A percentile compares a stretch with the other conserved stretches of the same genome.
These are phyloP conservation scores for Dolichoris vasculosae DNA, from an alignment of 1,140 invertebrate genomes.

Conservation along the genomic window DNA sequence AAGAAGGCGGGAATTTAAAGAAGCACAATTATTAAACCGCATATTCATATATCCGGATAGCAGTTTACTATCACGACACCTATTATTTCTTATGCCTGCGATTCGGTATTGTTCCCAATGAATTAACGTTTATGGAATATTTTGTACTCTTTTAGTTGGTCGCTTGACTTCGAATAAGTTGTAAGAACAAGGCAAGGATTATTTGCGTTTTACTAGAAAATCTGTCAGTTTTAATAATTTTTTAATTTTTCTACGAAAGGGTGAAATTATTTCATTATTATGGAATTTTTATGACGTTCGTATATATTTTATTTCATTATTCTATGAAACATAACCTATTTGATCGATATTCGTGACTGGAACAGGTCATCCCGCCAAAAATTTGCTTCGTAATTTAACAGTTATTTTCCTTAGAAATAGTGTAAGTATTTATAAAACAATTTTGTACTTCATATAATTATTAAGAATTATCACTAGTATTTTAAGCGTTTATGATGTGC, in stretches of 20 bases:
- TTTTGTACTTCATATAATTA: not conserved
- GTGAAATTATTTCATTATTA: not conserved
- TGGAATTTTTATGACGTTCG: constrained; percentile 36
- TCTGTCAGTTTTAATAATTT: not conserved
- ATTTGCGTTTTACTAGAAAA: not conserved
- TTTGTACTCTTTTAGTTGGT: not conserved
- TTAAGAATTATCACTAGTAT: not conserved
- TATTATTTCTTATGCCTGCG: not conserved
- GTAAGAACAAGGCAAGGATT: not conserved
- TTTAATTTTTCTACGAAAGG: not conserved
- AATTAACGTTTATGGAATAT: not conserved
- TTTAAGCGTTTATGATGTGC: not conserved
- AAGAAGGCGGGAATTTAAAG: not conserved
- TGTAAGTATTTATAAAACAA: constrained; percentile 22
- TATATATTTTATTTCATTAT: not conserved
- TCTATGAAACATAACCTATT: constrained; percentile 36
- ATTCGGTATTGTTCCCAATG: constrained; percentile 24
- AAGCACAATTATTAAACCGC: not conserved
- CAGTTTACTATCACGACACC: not conserved
- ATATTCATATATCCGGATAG: not conserved
- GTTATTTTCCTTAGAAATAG: not conserved
- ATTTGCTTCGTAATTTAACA: not conserved
- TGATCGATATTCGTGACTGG: not conserved
- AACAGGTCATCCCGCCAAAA: constrained; percentile 42
- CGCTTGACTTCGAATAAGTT: constrained; percentile 1